These are phyloP conservation scores for Dendropsophus ebraccatus DNA, from an alignment of 2,113 vertebrate species.

Conservation along the genomic window DNA sequence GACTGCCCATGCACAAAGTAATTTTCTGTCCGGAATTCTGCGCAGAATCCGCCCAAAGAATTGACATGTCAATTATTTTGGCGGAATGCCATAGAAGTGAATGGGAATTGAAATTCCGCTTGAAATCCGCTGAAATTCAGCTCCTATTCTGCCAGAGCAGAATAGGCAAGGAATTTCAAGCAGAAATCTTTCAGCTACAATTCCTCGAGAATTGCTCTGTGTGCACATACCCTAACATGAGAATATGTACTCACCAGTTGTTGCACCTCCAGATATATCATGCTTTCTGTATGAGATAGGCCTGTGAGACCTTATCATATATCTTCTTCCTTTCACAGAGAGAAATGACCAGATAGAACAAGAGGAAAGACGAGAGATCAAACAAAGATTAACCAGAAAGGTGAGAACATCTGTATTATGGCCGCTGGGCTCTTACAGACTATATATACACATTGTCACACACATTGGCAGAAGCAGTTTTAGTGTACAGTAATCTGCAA, in stretches of 20 bases:
- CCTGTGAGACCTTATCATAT: not conserved
- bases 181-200: too few species aligned
- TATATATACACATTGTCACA: not conserved
- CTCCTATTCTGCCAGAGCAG: too few species aligned
- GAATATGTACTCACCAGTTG: not conserved
- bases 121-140: too few species aligned
- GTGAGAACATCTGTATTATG: constrained; percentile 67
- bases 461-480: not conserved
- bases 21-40: too few species aligned
- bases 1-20: too few species aligned
- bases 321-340: constrained; percentile 74
- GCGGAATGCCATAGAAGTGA: too few species aligned
- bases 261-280: not conserved
- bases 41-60: too few species aligned
- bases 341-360: constrained; percentile 96
- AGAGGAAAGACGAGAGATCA: constrained; percentile 95
- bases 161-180: too few species aligned
- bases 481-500: not conserved
- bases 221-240: too few species aligned
- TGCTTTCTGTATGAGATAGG: not conserved
- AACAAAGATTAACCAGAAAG: constrained; percentile 95
- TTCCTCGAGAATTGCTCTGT: too few species aligned
- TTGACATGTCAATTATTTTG: too few species aligned
- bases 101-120: too few species aligned
- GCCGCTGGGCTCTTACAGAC: not conserved